Conservation (phyloP, 2,113 vertebrate genomes). For the Tretioscincus oriximinensis region DNA sequence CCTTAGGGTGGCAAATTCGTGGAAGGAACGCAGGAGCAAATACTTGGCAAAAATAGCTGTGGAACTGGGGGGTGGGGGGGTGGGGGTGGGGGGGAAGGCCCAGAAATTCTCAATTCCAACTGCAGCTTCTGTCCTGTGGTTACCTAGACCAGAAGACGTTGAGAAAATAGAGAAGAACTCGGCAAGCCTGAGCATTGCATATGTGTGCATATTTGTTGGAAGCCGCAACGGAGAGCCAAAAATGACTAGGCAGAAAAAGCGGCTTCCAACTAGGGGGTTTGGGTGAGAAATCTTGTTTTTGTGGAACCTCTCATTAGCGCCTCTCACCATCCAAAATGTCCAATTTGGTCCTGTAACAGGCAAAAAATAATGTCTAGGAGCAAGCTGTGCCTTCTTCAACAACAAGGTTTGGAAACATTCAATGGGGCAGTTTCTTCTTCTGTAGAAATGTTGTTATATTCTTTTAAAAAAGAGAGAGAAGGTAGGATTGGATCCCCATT, state of each 20-base stretch:
- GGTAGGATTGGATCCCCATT: not conserved
- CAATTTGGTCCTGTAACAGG: not conserved
- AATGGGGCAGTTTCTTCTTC: not conserved
- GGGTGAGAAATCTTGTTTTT: not conserved
- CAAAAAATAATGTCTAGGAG: not conserved
- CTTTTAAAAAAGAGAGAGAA: not conserved
- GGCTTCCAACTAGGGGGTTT: not conserved
- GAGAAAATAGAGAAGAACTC: not conserved
- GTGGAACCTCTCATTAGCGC: not conserved
- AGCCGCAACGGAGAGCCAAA: not conserved
- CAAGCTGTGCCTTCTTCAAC: not conserved
- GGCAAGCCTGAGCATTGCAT: not conserved
- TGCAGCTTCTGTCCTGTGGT: not conserved
- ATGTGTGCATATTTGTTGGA: fast-evolving
- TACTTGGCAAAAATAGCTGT: constrained; percentile 1
- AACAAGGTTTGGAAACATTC: not conserved
- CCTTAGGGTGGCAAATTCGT: not conserved
- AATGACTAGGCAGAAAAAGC: not conserved
- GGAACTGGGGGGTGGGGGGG: not conserved
- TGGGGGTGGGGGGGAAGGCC: not conserved
- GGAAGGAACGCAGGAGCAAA: not conserved
- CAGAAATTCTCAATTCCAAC: not conserved
- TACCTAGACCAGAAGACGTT: not conserved
- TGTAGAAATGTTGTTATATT: not conserved
- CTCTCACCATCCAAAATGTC: not conserved